Evolutionary conservation across 2,888 invertebrate species (phyloP).

Genomic region (Amphipoea oculea): DNA sequence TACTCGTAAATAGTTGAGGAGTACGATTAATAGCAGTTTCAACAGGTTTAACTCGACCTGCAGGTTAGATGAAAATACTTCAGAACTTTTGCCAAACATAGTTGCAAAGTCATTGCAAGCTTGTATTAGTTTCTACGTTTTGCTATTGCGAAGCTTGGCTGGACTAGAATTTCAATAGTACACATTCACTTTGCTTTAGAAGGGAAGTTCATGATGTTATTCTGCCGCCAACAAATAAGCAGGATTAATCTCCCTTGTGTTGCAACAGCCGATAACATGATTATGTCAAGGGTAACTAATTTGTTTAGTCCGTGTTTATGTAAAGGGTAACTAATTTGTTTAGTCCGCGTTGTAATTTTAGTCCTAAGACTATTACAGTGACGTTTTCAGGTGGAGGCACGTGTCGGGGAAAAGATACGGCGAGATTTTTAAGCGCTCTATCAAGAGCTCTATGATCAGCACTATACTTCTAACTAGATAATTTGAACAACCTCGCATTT

Average conservation of each 20-base stretch:
- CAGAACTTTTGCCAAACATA: constrained; percentile 27
- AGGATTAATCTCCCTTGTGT: not conserved
- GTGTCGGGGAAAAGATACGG: too few relatives aligned
- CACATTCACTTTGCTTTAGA: constrained; percentile 9
- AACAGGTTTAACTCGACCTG: constrained; percentile 20
- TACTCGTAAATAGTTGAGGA: constrained; percentile 20
- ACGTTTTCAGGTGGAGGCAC: not conserved
- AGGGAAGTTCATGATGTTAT: not conserved
- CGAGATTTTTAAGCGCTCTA: not conserved
- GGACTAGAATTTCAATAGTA: constrained; percentile 17
- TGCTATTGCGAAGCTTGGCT: not conserved
- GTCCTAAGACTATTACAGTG: not conserved
- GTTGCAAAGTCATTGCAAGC: constrained; percentile 15
- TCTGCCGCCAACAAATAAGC: too few relatives aligned
- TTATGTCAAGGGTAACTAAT: not conserved
- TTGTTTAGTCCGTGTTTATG: not conserved
- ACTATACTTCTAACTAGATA: not conserved
- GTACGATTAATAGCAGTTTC: constrained; percentile 29
- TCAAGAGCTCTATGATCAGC: not conserved
- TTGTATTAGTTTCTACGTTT: constrained; percentile 4
- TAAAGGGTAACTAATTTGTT: not conserved
- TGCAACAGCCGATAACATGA: not conserved
- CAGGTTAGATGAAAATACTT: constrained; percentile 51
- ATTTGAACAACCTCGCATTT: not conserved
- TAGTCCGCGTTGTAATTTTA: not conserved